Base-by-base conservation (phyloP, 2,888 invertebrate genomes). In the Stramonita haemastoma region DNA sequence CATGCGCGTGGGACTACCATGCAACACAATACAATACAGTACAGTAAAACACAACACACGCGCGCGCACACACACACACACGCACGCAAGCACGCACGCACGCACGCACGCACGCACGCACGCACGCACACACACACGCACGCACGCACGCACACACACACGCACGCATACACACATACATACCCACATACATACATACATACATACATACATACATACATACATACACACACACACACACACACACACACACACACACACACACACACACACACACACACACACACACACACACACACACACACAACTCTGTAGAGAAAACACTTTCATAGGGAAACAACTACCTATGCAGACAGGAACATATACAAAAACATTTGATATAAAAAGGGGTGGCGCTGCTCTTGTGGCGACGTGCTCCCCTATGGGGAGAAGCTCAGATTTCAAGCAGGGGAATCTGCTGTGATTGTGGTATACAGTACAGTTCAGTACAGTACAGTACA, bases 171-270 rank as follows among this genome's bases (percentile, higher is more conserved):
- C 26, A 26, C 26, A 26, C 2, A 70, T 26, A 6, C 70, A 6
- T 26, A 70, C 70, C 19, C 70, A 70, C 70, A 70, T 26, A 70
- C 70, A 70, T 1, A 70, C 70, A 70, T 26, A 22, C 70, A 70
- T 26, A 70, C 70, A 22, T 26, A 22, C 26, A 22, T 26, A 22
- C 11, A 70, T 26, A 70, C 70, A 26, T 26, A 70, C 70, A 70
- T 26, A 86, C 56, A 66, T 22, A 86, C 56, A 66, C 56, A 86
- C 56, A 66, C 56, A 86, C 56, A 66, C 56, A 86, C n/a, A 22
- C n/a, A 86, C n/a, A 26, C 26, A 32, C n/a, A 22, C 70, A 70
- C 70, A 26, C 70, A 19, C 70, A 19, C 70, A 19, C 70, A 19
- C 70, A 19, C 70, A 19, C 70, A 19, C 70, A 19, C 70, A 19